These are phyloP conservation scores for Tympanoctomys barrerae DNA, from an alignment of 2,797 vertebrate genomes.

Conservation along the genomic window DNA sequence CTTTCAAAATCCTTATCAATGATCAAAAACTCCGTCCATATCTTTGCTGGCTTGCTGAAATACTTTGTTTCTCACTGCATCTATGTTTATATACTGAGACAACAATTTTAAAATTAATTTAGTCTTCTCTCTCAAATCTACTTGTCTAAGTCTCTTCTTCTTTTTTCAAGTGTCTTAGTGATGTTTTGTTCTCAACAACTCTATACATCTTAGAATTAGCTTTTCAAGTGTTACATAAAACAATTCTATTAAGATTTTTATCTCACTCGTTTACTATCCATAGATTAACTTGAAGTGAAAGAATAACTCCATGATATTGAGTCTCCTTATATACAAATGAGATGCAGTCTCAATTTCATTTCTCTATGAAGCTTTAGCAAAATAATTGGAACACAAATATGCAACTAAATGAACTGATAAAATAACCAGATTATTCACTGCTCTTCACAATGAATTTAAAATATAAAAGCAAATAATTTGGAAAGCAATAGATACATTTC, in stretches of 20 bases:
- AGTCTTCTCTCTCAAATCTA: not conserved
- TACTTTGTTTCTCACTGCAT: not conserved
- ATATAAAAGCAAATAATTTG: not conserved
- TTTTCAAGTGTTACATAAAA: slow-evolving; percentile 2
- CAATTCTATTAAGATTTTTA: not conserved
- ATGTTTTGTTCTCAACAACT: not conserved
- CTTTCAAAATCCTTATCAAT: not conserved
- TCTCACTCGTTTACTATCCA: not conserved
- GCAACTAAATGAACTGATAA: not conserved
- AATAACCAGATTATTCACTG: not conserved
- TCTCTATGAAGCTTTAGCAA: not conserved
- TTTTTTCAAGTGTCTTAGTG: not conserved
- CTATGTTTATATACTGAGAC: not conserved
- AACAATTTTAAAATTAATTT: not conserved
- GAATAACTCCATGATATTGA: not conserved
- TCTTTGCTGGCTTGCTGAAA: not conserved
- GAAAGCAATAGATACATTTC: not conserved
- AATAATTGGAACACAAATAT: slow-evolving; percentile 38
- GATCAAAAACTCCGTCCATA: not conserved
- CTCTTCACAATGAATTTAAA: not conserved
- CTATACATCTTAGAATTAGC: not conserved
- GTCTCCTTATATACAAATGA: not conserved
- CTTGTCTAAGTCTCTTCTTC: not conserved
- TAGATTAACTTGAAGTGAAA: not conserved
- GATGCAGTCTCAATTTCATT: not conserved